Evolutionary conservation across 2,113 vertebrate species (phyloP), one percentile per base, ranked within the genome.

Genomic region (Copsychus sechellarum): DNA sequence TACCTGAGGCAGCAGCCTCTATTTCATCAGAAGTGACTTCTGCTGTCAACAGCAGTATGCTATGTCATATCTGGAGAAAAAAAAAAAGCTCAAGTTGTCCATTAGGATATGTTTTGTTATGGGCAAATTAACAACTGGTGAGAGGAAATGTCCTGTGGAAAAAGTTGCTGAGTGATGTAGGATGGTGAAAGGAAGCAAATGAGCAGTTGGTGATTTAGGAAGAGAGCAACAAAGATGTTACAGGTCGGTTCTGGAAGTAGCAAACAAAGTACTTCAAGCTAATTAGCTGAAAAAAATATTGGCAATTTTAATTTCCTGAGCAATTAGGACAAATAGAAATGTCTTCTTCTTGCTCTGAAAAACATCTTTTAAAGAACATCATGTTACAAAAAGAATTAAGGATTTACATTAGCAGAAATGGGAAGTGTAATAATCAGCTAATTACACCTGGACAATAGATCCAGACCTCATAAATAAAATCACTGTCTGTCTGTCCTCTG

Each of bases 281-380:
- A 93, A 97, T 95, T 88, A 93, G 36, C 69, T 91, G 57, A 7
- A 77, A 77, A 76, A 76, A 89, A 62, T 23, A 6, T 62, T 58
- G 58, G 38, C 50, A 17, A 66, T 54, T 88, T 94, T 72, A 74
- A 78, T 81, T 96, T 97, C 94, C 93, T 86, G 92, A 91, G 57
- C 48, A 86, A 81, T 64, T 66, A 79, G 58, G 58, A 74, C 2
- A 9, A 92, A 71, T 81, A 81, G 42, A 92, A 95, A 80, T 29
- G 17, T 89, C 40, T 94, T 94, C 53, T 95, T 94, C 53, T 95
- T 95, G 79, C 65, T 78, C 69, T 92, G 88, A 80, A 93, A 92
- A 90, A 85, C 19, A 45, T 31, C 56, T 65, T 57, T 66, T 61
- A 65, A 81, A 73, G 65, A 28, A 66, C 24, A 26, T 85, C 14